Evolutionary conservation across 2,888 invertebrate species (phyloP).

Genomic region (Scrobipalpa costella): DNA sequence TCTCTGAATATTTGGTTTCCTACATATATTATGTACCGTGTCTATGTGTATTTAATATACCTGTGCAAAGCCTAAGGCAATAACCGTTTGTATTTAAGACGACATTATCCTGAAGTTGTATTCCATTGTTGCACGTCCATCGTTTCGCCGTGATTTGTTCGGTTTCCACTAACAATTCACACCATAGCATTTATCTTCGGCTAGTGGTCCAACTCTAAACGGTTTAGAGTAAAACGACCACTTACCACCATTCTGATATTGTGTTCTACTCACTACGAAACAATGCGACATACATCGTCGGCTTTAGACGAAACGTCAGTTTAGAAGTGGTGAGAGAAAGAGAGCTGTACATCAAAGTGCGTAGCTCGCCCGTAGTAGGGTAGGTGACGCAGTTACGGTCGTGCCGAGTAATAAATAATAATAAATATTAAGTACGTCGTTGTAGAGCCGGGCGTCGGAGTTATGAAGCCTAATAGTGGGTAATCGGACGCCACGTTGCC

Average conservation of each 20-base stretch:
- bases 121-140: conserved; percentile 11
- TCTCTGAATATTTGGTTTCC: too few species aligned
- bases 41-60: too few species aligned
- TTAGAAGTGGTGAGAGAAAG: not conserved
- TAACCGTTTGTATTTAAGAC: conserved; percentile 11
- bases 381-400: conserved; percentile 22
- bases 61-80: not conserved
- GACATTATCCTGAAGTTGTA: conserved; percentile 2
- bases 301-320: not conserved
- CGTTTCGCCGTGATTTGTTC: conserved; percentile 24
- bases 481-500: conserved; percentile 31
- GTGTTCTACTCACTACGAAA: not conserved
- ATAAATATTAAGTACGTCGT: conserved; percentile 38
- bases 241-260: not conserved
- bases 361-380: not conserved
- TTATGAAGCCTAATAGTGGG: conserved; percentile 30
- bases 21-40: too few species aligned
- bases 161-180: conserved; percentile 27
- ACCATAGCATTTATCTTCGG: conserved; percentile 29
- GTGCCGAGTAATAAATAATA: conserved; percentile 40
- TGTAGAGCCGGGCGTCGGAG: conserved; percentile 25
- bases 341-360: conserved; percentile 13
- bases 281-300: not conserved
- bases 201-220: conserved; percentile 8
- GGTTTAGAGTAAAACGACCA: conserved; percentile 13